Evolutionary conservation across 2,113 vertebrate species (phyloP).

Genomic region (Odontesthes bonariensis): DNA sequence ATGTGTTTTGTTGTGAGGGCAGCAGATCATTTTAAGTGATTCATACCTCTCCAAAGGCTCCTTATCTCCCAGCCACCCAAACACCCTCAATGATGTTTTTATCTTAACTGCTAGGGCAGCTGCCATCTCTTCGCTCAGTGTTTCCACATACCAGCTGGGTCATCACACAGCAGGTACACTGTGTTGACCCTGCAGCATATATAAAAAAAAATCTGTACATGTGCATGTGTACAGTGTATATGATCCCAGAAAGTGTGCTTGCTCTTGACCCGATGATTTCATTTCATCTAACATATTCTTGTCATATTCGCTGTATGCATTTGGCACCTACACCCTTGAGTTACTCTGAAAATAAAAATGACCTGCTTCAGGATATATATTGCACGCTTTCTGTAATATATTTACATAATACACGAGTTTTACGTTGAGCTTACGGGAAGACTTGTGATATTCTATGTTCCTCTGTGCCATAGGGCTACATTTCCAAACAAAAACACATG

Average conservation of each 20-base stretch:
- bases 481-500: too few relatives aligned
- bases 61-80: slow-evolving; percentile 45
- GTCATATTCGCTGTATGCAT: too few relatives aligned
- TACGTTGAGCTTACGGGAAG: too few relatives aligned
- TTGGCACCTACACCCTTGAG: neutral
- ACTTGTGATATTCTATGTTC: too few relatives aligned
- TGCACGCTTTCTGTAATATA: too few relatives aligned
- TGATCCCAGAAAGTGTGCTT: too few relatives aligned
- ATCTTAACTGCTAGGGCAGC: slow-evolving; percentile 38
- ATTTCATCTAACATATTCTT: too few relatives aligned
- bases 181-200: too few relatives aligned
- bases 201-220: neutral
- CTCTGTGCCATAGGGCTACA: too few relatives aligned
- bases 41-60: slow-evolving; percentile 33
- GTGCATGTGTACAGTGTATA: neutral
- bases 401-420: too few relatives aligned
- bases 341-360: neutral
- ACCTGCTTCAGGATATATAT: too few relatives aligned
- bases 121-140: slow-evolving; percentile 29
- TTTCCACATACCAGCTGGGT: slow-evolving; percentile 14
- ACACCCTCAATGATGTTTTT: slow-evolving; percentile 41
- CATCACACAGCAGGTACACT: slow-evolving; percentile 1
- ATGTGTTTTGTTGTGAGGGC: slow-evolving; percentile 16
- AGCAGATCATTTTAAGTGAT: slow-evolving; percentile 43
- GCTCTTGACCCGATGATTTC: too few relatives aligned